Evolutionary conservation across 2,888 invertebrate species (phyloP).

Genomic region (Tachina grossa): DNA sequence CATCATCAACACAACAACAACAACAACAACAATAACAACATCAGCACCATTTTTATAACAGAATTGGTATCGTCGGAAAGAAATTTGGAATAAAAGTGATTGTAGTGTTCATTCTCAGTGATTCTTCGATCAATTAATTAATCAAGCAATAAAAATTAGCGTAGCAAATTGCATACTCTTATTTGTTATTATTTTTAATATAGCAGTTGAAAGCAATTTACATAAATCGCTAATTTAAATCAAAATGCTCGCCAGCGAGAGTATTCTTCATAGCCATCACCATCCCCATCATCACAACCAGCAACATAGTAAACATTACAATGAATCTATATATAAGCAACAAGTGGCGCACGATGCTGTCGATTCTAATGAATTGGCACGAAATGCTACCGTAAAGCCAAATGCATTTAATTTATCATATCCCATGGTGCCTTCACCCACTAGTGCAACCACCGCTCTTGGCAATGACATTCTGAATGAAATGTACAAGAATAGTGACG

Average conservation of each 20-base stretch:
- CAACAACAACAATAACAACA: conserved; percentile 7
- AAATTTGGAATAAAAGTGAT: conserved; percentile 32
- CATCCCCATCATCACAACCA: conserved; percentile 47
- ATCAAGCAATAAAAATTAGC: conserved; percentile 30
- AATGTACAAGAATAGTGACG: conserved; percentile 52
- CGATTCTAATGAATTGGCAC: conserved; percentile 61
- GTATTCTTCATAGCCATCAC: conserved; percentile 70
- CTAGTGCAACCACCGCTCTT: conserved; percentile 57
- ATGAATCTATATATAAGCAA: conserved; percentile 79
- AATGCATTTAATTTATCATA: conserved; percentile 55
- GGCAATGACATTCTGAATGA: conserved; percentile 57
- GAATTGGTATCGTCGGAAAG: conserved; percentile 15
- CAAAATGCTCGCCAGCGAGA: conserved; percentile 80
- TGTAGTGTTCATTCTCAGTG: conserved; percentile 20
- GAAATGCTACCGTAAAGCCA: conserved; percentile 38
- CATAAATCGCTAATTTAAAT: conserved; percentile 51
- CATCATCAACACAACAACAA: conserved; percentile 39
- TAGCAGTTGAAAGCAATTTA: conserved; percentile 36
- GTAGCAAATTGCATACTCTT: conserved; percentile 16
- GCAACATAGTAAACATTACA: conserved; percentile 74
- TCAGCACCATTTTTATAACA: conserved; percentile 2
- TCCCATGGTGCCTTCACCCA: conserved; percentile 70
- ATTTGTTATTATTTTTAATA: conserved; percentile 30
- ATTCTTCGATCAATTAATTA: conserved; percentile 36
- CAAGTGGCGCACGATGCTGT: conserved; percentile 62